Evolutionary conservation across 2,888 invertebrate species (phyloP).

Genomic region (Neoscelio sp.): DNA sequence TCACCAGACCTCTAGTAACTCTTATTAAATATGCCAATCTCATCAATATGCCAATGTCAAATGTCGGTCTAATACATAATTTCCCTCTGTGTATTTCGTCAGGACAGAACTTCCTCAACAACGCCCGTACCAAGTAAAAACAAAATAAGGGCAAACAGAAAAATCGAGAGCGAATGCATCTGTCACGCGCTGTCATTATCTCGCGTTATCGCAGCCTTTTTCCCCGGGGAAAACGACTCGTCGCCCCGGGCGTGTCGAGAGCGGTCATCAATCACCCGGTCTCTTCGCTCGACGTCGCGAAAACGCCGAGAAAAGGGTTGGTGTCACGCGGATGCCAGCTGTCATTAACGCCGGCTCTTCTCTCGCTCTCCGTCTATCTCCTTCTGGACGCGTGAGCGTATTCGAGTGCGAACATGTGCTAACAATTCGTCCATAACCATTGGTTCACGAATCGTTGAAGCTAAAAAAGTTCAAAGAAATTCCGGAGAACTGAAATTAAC

Average conservation of each 20-base stretch:
- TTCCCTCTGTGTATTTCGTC: too few species aligned
- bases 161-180: too few species aligned
- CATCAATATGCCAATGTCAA: too few species aligned
- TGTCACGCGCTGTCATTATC: too few species aligned
- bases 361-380: neutral
- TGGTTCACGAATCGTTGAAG: conserved; percentile 56
- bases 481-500: conserved; percentile 26
- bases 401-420: conserved; percentile 52
- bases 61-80: too few species aligned
- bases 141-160: too few species aligned
- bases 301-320: conserved; percentile 47
- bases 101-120: too few species aligned
- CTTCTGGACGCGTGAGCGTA: neutral
- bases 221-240: conserved; percentile 23
- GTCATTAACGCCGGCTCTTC: conserved; percentile 58
- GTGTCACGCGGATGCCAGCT: conserved; percentile 62
- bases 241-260: conserved; percentile 29
- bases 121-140: too few species aligned
- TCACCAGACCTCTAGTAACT: too few species aligned
- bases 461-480: conserved; percentile 59
- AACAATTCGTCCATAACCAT: conserved; percentile 63
- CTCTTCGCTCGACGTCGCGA: conserved; percentile 31
- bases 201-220: too few species aligned
- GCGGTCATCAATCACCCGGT: conserved; percentile 54
- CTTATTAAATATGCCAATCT: too few species aligned